phyloP scores from a whole-genome alignment of 2,113 vertebrate species.

The Smithornis capensis region DNA sequence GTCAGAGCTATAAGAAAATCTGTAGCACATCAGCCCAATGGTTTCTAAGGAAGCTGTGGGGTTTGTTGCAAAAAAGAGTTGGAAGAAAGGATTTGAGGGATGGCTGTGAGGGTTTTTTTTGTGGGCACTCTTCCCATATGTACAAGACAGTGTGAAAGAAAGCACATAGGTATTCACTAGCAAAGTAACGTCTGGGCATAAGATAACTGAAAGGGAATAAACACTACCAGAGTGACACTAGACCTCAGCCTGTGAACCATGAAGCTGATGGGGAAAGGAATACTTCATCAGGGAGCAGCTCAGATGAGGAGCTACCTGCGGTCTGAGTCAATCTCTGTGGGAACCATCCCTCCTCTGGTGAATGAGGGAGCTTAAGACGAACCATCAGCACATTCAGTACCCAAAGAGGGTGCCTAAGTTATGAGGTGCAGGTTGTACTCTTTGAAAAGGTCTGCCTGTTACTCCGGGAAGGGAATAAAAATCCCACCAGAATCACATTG shows the following conservation, averaged over 20 bases:
- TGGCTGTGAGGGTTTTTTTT: neutral
- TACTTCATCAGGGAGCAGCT: neutral
- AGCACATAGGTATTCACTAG: neutral
- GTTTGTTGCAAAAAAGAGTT: neutral
- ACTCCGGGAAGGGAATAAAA: neutral
- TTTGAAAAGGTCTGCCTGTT: neutral
- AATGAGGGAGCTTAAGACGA: neutral
- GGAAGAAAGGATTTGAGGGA: neutral
- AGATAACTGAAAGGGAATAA: neutral
- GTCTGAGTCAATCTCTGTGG: neutral
- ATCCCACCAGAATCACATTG: neutral
- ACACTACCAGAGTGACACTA: neutral
- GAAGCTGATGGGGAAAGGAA: neutral
- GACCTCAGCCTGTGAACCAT: neutral
- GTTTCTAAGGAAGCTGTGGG: neutral
- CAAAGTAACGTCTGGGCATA: neutral
- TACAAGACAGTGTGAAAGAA: neutral
- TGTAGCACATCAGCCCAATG: neutral
- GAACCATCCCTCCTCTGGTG: neutral
- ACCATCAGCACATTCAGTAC: neutral
- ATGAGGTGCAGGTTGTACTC: neutral
- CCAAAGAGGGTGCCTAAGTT: neutral
- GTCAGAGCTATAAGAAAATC: neutral
- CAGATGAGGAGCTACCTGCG: neutral
- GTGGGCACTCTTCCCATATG: fast-evolving